phyloP scores from a whole-genome alignment of 2,797 vertebrate species.

The Ceyx erithaca region DNA sequence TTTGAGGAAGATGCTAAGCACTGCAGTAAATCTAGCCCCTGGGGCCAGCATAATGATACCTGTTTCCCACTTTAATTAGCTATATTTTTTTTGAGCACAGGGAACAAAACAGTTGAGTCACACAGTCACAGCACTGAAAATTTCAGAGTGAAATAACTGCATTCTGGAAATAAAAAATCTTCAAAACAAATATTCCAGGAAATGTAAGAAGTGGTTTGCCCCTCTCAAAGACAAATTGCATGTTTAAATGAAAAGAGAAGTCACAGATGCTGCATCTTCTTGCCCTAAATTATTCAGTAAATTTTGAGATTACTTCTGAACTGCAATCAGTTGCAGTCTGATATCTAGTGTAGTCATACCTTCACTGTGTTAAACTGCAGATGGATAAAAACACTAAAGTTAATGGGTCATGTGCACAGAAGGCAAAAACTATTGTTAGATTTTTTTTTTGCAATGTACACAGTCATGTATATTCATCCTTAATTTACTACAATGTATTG shows the following conservation, averaged over 20 bases:
- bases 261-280: not conserved
- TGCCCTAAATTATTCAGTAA: not conserved
- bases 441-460: not conserved
- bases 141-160: not conserved
- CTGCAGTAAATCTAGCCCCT: not conserved
- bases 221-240: not conserved
- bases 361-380: not conserved
- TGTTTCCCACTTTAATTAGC: not conserved
- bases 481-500: not conserved
- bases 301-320: not conserved
- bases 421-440: not conserved
- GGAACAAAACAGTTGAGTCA: not conserved
- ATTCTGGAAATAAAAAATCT: not conserved
- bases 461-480: accelerated
- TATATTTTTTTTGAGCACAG: not conserved
- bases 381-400: not conserved
- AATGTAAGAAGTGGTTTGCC: not conserved
- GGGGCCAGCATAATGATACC: not conserved
- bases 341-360: not conserved
- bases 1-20: not conserved
- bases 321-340: not conserved
- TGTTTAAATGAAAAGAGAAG: not conserved
- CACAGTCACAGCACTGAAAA: not conserved
- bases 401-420: not conserved
- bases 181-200: not conserved